Evolutionary conservation across 2,797 vertebrate species (phyloP).

Genomic region (Nannoperca australis): DNA sequence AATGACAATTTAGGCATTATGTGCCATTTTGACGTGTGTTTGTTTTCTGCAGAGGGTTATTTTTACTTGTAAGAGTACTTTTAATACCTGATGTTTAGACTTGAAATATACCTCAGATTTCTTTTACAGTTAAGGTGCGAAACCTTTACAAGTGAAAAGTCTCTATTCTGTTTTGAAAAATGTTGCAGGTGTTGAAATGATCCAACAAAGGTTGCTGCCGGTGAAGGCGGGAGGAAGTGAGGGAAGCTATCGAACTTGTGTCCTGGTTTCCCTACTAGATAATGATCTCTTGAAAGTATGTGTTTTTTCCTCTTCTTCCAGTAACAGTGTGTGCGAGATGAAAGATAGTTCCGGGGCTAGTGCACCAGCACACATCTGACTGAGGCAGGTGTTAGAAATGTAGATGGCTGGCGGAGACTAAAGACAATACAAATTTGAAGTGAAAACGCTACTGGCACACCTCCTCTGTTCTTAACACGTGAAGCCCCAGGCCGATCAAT

Average conservation of each 20-base stretch:
- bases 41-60: neutral
- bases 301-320: slow-evolving; percentile 81
- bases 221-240: slow-evolving; percentile 71
- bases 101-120: slow-evolving; percentile 33
- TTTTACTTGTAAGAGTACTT: slow-evolving; percentile 35
- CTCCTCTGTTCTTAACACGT: slow-evolving; percentile 88
- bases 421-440: slow-evolving; percentile 99
- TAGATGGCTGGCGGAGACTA: slow-evolving; percentile 96
- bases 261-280: slow-evolving; percentile 89
- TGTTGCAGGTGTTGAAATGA: slow-evolving; percentile 78
- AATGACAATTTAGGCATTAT: neutral
- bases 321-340: slow-evolving; percentile 86
- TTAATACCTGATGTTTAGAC: slow-evolving; percentile 32
- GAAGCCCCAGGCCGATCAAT: slow-evolving; percentile 92
- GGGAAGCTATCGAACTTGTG: slow-evolving; percentile 83
- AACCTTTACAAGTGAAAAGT: slow-evolving; percentile 38
- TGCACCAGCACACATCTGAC: slow-evolving; percentile 88
- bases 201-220: slow-evolving; percentile 82
- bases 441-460: slow-evolving; percentile 95
- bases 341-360: slow-evolving; percentile 90
- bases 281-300: slow-evolving; percentile 91
- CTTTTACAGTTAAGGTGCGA: slow-evolving; percentile 27
- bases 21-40: slow-evolving; percentile 17
- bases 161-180: slow-evolving; percentile 55
- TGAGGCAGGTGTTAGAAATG: slow-evolving; percentile 99